phyloP scores from a whole-genome alignment of 2,797 vertebrate genomes.

The Platalea minor region DNA sequence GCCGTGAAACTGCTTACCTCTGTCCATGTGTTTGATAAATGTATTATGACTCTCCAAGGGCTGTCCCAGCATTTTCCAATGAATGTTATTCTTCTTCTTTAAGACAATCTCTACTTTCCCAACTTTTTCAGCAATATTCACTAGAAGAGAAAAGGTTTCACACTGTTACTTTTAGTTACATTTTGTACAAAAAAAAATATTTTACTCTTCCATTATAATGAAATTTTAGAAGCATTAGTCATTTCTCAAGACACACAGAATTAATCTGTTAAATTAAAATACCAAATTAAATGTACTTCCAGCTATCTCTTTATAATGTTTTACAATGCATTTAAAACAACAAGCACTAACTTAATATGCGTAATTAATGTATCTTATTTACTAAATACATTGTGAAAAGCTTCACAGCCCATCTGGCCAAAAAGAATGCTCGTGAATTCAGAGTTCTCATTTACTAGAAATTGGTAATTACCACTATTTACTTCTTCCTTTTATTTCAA shows the following conservation, averaged over 20 bases:
- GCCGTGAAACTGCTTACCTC: slow-evolving; percentile 75
- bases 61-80: slow-evolving; percentile 85
- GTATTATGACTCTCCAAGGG: slow-evolving; percentile 82
- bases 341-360: not conserved
- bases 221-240: not conserved
- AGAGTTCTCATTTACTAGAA: not conserved
- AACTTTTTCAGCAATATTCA: slow-evolving; percentile 71
- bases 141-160: slow-evolving; percentile 60
- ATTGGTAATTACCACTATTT: not conserved
- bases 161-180: not conserved
- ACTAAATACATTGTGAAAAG: not conserved
- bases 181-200: not conserved
- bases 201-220: not conserved
- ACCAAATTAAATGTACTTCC: not conserved
- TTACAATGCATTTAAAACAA: not conserved
- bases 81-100: slow-evolving; percentile 76
- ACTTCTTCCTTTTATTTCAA: not conserved
- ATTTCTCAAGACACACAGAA: not conserved
- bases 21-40: slow-evolving; percentile 78
- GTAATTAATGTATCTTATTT: not conserved
- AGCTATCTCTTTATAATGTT: not conserved
- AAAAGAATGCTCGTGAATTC: not conserved
- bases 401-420: not conserved
- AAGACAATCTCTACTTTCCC: slow-evolving; percentile 90
- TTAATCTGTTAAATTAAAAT: not conserved